phyloP scores from a whole-genome alignment of 2,888 invertebrate genomes.

The Lamellibrachia columna region DNA sequence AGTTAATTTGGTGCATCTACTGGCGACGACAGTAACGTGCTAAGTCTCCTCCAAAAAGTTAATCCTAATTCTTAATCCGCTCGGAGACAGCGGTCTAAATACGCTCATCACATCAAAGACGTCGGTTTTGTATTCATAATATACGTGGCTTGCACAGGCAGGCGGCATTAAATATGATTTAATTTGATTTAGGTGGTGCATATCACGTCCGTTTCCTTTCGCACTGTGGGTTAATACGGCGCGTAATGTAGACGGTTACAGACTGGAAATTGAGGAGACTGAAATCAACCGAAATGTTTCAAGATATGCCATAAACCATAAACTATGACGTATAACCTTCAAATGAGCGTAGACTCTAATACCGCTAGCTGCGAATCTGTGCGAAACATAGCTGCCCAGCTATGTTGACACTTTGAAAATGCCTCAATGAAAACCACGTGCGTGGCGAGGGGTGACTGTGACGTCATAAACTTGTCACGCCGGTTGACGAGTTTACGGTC shows the following conservation, averaged over 20 bases:
- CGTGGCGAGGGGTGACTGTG: slow-evolving; percentile 1
- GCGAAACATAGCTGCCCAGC: background rate
- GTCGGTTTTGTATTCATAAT: background rate
- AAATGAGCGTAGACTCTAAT: background rate
- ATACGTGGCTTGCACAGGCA: background rate
- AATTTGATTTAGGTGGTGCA: background rate
- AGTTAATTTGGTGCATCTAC: background rate
- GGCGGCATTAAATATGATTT: slow-evolving; percentile 12
- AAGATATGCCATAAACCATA: background rate
- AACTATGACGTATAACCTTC: background rate
- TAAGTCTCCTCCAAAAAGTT: background rate
- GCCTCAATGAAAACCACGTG: background rate
- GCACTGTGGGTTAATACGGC: background rate
- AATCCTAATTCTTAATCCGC: background rate
- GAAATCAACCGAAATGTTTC: background rate
- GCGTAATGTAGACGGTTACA: background rate
- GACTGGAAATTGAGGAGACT: background rate
- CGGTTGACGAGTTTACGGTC: background rate
- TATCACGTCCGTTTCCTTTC: background rate
- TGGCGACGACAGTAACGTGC: background rate
- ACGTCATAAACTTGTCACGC: slow-evolving; percentile 3
- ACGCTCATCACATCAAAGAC: background rate
- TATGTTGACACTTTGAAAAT: background rate
- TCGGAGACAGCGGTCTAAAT: background rate
- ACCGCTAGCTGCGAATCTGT: background rate